These are phyloP conservation scores for Charanyca ferruginea DNA, from an alignment of 2,888 invertebrate genomes.

Conservation along the genomic window DNA sequence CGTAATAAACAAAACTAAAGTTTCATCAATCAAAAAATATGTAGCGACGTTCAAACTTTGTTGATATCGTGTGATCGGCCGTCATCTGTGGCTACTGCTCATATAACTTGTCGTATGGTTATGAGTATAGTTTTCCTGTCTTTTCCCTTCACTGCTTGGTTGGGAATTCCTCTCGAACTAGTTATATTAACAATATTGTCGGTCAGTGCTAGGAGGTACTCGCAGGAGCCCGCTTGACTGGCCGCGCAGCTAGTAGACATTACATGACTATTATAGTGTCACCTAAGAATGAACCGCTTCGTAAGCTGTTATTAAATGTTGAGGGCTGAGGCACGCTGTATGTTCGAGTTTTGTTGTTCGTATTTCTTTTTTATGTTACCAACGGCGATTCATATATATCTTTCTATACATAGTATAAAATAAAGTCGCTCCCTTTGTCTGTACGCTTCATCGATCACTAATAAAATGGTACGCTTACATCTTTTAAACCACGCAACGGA, in stretches of 20 bases:
- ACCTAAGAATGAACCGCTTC: background rate
- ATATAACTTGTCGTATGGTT: background rate
- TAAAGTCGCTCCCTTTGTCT: no score
- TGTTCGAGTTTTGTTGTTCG: background rate
- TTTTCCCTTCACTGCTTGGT: conserved; percentile 11
- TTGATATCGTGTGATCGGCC: conserved; percentile 17
- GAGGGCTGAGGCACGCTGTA: background rate
- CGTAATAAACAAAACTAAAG: background rate
- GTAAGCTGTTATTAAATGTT: background rate
- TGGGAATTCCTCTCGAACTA: conserved; percentile 30
- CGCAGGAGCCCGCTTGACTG: background rate
- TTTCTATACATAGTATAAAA: no score
- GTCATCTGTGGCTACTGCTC: background rate
- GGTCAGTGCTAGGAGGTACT: background rate
- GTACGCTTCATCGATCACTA: no score
- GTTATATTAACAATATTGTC: conserved; percentile 12
- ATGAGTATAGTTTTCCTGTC: conserved; percentile 35
- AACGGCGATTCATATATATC: no score
- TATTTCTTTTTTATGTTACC: no score
- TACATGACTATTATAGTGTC: conserved; percentile 1
- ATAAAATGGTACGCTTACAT: no score
- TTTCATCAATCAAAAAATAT: conserved; percentile 3
- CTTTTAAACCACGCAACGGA: no score
- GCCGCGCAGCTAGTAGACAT: background rate
- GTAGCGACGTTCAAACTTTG: conserved; percentile 9